A percentile compares a stretch with the other conserved stretches of the same genome.
These are phyloP conservation scores for Virgularia gustaviana DNA, from an alignment of 92 coral and sea anemone species.

Conservation along the genomic window DNA sequence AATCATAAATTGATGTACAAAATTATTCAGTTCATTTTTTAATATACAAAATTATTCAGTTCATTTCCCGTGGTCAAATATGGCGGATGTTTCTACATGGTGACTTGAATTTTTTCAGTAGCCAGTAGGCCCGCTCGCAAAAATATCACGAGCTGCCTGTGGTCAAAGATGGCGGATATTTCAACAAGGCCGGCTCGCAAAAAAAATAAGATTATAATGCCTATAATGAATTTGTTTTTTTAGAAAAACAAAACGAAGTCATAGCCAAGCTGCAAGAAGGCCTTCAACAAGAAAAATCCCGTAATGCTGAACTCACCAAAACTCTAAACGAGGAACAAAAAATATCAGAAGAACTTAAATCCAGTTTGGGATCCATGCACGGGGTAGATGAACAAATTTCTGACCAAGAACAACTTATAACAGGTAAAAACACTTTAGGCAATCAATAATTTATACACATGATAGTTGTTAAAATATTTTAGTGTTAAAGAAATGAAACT, in stretches of 20 bases:
- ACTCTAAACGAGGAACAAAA: slow-evolving; percentile 64
- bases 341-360: slow-evolving; percentile 46
- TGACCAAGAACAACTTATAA: slow-evolving; percentile 58
- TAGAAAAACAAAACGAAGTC: slow-evolving; percentile 69
- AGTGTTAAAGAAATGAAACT: too few species aligned
- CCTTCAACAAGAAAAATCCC: slow-evolving; percentile 55
- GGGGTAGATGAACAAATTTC: slow-evolving; percentile 54
- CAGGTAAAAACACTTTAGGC: slow-evolving; percentile 71
- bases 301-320: slow-evolving; percentile 48
- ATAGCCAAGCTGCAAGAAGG: slow-evolving; percentile 63
- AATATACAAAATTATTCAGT: not conserved
- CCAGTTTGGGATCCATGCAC: slow-evolving; percentile 43
- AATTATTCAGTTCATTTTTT: too few species aligned
- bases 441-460: too few species aligned
- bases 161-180: too few species aligned
- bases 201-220: not conserved
- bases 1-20: too few species aligned
- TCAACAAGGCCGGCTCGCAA: too few species aligned
- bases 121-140: too few species aligned
- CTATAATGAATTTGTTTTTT: not conserved
- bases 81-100: not conserved
- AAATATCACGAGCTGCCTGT: too few species aligned
- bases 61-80: not conserved
- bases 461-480: too few species aligned
- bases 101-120: not conserved